These are phyloP conservation scores for Leistus spinibarbis DNA, from an alignment of 2,888 invertebrate genomes.

Conservation along the genomic window DNA sequence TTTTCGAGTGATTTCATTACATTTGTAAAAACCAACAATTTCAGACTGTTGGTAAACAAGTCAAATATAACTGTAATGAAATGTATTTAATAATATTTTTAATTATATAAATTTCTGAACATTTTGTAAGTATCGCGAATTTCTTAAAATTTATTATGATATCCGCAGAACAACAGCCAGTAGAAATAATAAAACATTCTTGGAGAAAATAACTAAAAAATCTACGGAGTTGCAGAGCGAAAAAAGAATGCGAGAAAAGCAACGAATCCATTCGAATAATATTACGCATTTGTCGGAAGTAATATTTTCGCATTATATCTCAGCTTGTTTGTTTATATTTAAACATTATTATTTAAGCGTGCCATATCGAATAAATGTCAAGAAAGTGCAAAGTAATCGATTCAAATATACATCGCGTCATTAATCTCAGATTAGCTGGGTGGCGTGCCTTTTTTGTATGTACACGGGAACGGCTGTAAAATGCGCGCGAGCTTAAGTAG, in stretches of 20 bases:
- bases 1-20: no score
- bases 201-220: neutral
- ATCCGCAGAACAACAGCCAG: neutral
- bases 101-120: no score
- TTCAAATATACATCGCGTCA: slow-evolving; percentile 31
- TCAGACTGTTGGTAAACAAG: no score
- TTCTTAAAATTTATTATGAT: neutral
- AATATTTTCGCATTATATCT: slow-evolving; percentile 29
- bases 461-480: neutral
- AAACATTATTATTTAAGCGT: slow-evolving; percentile 17
- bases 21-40: no score
- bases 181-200: no score
- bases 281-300: slow-evolving; percentile 29
- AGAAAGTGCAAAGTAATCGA: slow-evolving; percentile 29
- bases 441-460: slow-evolving; percentile 1
- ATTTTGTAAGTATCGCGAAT: no score
- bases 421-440: slow-evolving; percentile 32
- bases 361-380: slow-evolving; percentile 35
- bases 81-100: no score
- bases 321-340: neutral
- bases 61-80: no score
- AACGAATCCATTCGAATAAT: slow-evolving; percentile 15
- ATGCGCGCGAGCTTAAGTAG: neutral
- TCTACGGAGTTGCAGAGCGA: neutral
- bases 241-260: slow-evolving; percentile 3